Conservation (phyloP, 1,140 invertebrate genomes). For the Bombus superbus region DNA sequence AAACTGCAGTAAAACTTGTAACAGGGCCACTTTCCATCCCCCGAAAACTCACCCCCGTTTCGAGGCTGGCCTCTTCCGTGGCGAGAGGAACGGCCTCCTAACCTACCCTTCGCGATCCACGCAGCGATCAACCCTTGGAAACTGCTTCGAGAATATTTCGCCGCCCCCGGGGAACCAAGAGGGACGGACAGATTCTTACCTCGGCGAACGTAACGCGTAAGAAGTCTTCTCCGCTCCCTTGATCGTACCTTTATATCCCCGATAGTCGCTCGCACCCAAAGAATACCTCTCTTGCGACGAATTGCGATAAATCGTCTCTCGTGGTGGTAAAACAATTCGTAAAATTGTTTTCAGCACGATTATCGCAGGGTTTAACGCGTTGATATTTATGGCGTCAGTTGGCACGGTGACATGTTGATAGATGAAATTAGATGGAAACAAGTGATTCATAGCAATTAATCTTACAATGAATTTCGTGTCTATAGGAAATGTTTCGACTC, state of each 20-base stretch:
- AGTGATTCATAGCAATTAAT: neutral
- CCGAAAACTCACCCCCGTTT: constrained; percentile 47
- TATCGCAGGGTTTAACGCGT: neutral
- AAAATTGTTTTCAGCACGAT: neutral
- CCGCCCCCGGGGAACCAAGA: constrained; percentile 33
- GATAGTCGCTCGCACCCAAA: neutral
- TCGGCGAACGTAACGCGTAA: neutral
- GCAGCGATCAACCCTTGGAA: constrained; percentile 71
- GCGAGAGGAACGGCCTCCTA: neutral
- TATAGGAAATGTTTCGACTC: neutral
- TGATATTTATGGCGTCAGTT: neutral
- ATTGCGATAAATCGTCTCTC: neutral
- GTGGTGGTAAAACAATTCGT: neutral
- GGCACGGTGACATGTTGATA: neutral
- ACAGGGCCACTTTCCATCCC: constrained; percentile 82
- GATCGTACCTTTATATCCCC: neutral
- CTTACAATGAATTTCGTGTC: too few relatives aligned
- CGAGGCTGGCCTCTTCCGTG: constrained; percentile 33
- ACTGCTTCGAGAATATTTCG: constrained; percentile 75
- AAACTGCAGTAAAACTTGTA: constrained; percentile 84
- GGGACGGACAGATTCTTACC: constrained; percentile 23
- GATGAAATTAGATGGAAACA: neutral
- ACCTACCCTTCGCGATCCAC: constrained; percentile 24
- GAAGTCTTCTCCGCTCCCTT: neutral
- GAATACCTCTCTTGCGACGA: neutral